A percentile compares a stretch with the other conserved stretches of the same genome.
phyloP scores from a whole-genome alignment of 2,797 vertebrate genomes.

The Urosaurus nigricauda region DNA sequence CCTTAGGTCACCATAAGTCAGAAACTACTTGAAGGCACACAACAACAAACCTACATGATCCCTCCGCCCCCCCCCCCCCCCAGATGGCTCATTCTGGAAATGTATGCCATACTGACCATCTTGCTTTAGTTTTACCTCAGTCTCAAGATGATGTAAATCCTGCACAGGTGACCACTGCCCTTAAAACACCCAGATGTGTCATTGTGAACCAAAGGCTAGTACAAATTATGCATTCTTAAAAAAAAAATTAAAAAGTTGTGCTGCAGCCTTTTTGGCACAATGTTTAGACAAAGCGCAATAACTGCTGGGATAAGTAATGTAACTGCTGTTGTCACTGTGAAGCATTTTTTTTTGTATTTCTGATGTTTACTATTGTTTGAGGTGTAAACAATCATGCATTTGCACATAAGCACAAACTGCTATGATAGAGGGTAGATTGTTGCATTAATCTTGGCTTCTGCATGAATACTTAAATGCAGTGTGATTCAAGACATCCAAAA shows the following conservation, averaged over 20 bases:
- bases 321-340: slow-evolving; percentile 83
- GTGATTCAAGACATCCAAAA: slow-evolving; percentile 70
- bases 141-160: slow-evolving; percentile 70
- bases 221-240: slow-evolving; percentile 76
- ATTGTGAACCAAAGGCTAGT: slow-evolving; percentile 89
- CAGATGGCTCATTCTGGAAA: slow-evolving; percentile 62
- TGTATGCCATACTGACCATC: slow-evolving; percentile 46
- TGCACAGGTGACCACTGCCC: slow-evolving; percentile 67
- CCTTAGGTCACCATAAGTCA: no score
- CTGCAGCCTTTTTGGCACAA: slow-evolving; percentile 73
- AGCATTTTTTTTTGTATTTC: slow-evolving; percentile 78
- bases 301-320: slow-evolving; percentile 81
- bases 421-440: slow-evolving; percentile 74
- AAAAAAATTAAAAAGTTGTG: slow-evolving; percentile 64
- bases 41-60: no score
- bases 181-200: slow-evolving; percentile 73
- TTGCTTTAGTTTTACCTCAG: slow-evolving; percentile 68
- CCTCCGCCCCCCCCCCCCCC: slow-evolving; percentile 34
- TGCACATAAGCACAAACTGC: slow-evolving; percentile 79
- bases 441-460: slow-evolving; percentile 71
- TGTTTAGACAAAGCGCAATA: slow-evolving; percentile 75
- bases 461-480: slow-evolving; percentile 70
- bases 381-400: slow-evolving; percentile 77
- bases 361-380: slow-evolving; percentile 79
- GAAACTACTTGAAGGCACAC: no score